phyloP scores from a whole-genome alignment of 2,113 vertebrate genomes.

The Pungitius pungitius region DNA sequence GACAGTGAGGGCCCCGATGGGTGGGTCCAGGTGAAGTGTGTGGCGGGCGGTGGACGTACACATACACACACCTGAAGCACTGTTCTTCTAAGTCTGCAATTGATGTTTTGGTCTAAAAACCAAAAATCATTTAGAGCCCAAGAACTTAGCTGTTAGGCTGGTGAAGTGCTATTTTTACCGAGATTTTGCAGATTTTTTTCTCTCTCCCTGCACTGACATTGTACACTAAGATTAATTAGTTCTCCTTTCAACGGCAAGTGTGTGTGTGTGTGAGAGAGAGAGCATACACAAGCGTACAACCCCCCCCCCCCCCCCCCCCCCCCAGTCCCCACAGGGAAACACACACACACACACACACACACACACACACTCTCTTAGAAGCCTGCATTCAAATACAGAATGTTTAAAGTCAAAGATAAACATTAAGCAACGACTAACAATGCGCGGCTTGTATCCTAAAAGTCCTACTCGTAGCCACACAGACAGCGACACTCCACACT shows the following conservation, averaged over 20 bases:
- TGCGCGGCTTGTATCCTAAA: slow-evolving; percentile 6
- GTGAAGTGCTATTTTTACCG: slow-evolving; percentile 45
- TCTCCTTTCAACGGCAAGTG: slow-evolving; percentile 21
- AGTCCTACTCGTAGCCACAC: slow-evolving; percentile 17
- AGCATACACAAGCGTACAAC: background rate
- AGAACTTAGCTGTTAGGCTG: slow-evolving; percentile 25
- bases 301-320: too few species aligned
- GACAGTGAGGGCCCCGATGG: too few species aligned
- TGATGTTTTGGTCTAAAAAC: slow-evolving; percentile 49
- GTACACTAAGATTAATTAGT: slow-evolving; percentile 50
- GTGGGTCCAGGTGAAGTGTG: too few species aligned
- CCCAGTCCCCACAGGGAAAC: background rate
- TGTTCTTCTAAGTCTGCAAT: slow-evolving; percentile 45
- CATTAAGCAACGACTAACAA: slow-evolving; percentile 11
- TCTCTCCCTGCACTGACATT: slow-evolving; percentile 32
- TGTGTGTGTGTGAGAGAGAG: background rate
- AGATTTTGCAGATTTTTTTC: slow-evolving; percentile 16
- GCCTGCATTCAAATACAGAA: background rate
- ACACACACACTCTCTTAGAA: background rate
- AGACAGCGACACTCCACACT: background rate
- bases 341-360: background rate
- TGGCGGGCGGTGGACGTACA: too few species aligned
- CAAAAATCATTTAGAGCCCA: slow-evolving; percentile 45
- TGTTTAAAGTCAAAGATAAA: slow-evolving; percentile 17
- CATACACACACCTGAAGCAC: slow-evolving; percentile 23